Conservation (phyloP, 2,797 vertebrate species). For the Anguilla marmorata region DNA sequence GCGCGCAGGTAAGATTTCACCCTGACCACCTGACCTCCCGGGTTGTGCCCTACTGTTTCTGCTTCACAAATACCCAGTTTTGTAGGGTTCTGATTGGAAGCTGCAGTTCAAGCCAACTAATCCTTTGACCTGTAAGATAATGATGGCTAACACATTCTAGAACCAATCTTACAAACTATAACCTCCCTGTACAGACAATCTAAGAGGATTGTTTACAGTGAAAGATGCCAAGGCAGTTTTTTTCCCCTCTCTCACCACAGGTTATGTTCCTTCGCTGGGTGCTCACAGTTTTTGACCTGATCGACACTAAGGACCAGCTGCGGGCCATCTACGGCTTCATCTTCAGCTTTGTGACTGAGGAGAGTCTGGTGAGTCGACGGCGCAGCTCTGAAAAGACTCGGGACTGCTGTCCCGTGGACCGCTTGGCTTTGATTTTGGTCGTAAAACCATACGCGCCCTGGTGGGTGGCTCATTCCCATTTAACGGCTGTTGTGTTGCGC, state of each 20-base stretch:
- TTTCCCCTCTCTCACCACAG: conserved; percentile 63
- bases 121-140: neutral
- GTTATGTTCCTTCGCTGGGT: conserved; percentile 90
- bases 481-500: too few relatives aligned
- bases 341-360: conserved; percentile 85
- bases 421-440: neutral
- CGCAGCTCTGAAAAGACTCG: conserved; percentile 8
- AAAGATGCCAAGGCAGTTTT: neutral
- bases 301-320: conserved; percentile 84
- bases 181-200: neutral
- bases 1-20: conserved; percentile 74
- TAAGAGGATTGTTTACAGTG: neutral
- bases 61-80: neutral
- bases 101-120: neutral
- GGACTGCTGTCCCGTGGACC: neutral
- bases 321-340: conserved; percentile 88
- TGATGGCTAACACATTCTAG: neutral
- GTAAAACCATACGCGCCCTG: too few relatives aligned
- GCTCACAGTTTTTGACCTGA: conserved; percentile 89
- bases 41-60: neutral
- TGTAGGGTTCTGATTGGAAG: neutral
- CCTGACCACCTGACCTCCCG: neutral
- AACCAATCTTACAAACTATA: neutral
- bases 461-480: too few relatives aligned
- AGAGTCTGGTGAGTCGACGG: conserved; percentile 78